These are phyloP conservation scores for Pristionchus japonicus DNA, from an alignment of 2,888 invertebrate species.

Conservation along the genomic window DNA sequence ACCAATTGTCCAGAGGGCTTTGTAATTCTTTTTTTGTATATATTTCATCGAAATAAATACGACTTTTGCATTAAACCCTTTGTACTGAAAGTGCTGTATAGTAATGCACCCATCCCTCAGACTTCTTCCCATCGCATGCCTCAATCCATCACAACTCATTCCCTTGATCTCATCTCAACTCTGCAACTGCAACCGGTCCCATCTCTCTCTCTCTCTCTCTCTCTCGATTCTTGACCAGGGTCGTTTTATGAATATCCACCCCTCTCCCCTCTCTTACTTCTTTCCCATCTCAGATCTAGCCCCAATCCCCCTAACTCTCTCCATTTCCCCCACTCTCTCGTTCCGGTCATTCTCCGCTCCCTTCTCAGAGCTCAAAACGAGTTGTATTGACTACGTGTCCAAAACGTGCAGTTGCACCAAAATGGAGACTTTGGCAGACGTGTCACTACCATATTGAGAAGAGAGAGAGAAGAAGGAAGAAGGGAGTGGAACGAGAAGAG, in stretches of 20 bases:
- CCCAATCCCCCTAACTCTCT: slow-evolving; percentile 19
- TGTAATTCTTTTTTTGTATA: neutral
- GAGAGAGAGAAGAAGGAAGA: neutral
- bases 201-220: neutral
- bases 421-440: slow-evolving; percentile 19
- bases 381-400: slow-evolving; percentile 47
- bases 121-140: slow-evolving; percentile 14
- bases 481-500: neutral
- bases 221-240: slow-evolving; percentile 41
- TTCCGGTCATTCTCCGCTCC: slow-evolving; percentile 8
- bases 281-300: slow-evolving; percentile 44
- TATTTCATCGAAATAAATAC: too few species aligned
- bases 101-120: too few species aligned
- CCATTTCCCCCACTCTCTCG: neutral
- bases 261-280: neutral
- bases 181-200: neutral
- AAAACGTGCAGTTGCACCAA: slow-evolving; percentile 23
- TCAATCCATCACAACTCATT: neutral
- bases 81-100: too few species aligned
- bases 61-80: too few species aligned
- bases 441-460: slow-evolving; percentile 27
- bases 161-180: neutral
- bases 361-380: slow-evolving; percentile 41
- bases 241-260: slow-evolving; percentile 35
- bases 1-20: neutral